Base-by-base conservation (phyloP, 1,140 invertebrate genomes). In the Eubasilissa regina region DNA sequence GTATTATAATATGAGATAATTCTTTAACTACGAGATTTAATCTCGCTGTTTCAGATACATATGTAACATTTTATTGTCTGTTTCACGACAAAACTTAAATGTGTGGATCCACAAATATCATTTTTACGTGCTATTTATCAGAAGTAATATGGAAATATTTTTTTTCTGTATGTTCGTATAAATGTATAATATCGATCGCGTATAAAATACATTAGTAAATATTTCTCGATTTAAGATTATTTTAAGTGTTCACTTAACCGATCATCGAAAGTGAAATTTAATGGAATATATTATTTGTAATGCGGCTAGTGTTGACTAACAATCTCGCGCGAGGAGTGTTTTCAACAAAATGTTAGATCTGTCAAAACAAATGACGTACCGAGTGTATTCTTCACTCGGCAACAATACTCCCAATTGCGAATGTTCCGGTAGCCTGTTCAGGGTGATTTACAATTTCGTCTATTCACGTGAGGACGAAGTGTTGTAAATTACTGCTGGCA, bases 381-480 rank as follows among this genome's bases (percentile, higher is more conserved):
- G 21, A 21, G 43, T 9, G 45, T 12, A 53, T 53, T 21, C 21
- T 53, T 44, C 70, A 8, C 15, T 43, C n/a, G 48, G 19, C 17
- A 73, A 78, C 77, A 78, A 78, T 78, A 78, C 77, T 19, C 44
- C 0, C 10, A 68, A 8, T 9, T 62, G 35, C 35, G n/a, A 19
- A 73, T 15, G 44, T 25, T 78, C 21, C 77, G 66, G 77, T 78
- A 78, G 77, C 77, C 13, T 64, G 13, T 58, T 12, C 56, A 73
- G 13, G 44, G 70, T 62, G 77, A 78, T 78, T 78, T 78, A 78
- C 77, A 74, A 74, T 73, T 68, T 19, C 9, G 53, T 60, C 77
- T 64, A 73, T 73, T 73, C 68, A 78, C 3, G 19, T 45, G 51
- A 78, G 77, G 70, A 8, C 19, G 66, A 74, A 78, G 73, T 74